Conservation (phyloP, 2,113 vertebrate species). For the Tragulus kanchil region DNA sequence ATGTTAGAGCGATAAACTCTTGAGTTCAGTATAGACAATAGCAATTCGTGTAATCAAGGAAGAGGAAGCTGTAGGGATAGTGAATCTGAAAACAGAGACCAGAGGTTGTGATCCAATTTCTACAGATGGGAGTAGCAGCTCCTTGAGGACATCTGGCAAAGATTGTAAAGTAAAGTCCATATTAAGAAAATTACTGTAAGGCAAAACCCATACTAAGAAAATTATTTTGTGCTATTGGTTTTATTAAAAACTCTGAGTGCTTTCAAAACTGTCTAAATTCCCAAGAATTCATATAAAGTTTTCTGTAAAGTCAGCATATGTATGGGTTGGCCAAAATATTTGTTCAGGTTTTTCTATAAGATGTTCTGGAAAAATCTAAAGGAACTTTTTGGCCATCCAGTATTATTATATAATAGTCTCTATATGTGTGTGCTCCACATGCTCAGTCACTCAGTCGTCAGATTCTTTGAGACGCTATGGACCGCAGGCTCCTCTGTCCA, state of each 20-base stretch:
- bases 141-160: background rate
- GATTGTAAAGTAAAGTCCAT: background rate
- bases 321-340: background rate
- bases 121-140: background rate
- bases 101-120: background rate
- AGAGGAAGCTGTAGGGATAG: background rate
- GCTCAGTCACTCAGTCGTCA: background rate
- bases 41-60: background rate
- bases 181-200: conserved; percentile 23
- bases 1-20: conserved; percentile 36
- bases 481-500: background rate
- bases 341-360: background rate
- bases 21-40: background rate
- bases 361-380: background rate
- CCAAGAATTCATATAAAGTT: conserved; percentile 25
- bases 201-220: background rate
- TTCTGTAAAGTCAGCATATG: background rate
- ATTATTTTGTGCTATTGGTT: background rate
- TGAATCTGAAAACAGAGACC: background rate
- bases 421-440: background rate
- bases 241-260: background rate
- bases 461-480: background rate
- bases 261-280: conserved; percentile 33
- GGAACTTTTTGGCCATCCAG: background rate
- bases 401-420: background rate